A percentile compares a stretch with the other conserved stretches of the same genome.
These are phyloP conservation scores for Thaleichthys pacificus DNA, from an alignment of 2,797 vertebrate species.

Conservation along the genomic window DNA sequence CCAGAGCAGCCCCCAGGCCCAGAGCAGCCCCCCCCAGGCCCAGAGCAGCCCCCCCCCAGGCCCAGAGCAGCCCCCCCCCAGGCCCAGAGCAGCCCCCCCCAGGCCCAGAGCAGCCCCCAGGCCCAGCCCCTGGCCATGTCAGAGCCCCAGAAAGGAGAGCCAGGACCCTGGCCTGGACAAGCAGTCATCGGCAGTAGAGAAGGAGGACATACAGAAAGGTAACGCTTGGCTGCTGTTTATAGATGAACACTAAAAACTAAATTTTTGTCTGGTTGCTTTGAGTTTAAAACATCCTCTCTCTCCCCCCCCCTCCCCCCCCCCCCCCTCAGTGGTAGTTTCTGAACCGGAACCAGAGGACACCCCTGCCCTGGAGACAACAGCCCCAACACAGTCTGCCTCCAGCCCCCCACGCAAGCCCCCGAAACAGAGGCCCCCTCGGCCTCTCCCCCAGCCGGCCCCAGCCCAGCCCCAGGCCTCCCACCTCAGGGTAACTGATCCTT, in stretches of 20 bases:
- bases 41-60: not conserved
- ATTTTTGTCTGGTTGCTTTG: not conserved
- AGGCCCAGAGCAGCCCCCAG: not conserved
- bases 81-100: conserved; percentile 8
- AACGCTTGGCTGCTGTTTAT: not conserved
- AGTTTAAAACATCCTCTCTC: conserved; percentile 12
- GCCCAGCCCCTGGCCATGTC: not conserved
- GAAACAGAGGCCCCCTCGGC: conserved; percentile 9
- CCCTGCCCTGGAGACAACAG: not conserved
- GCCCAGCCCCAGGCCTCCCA: not conserved
- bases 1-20: not conserved
- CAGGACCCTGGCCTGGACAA: not conserved
- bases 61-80: not conserved
- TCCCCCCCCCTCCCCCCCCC: not conserved
- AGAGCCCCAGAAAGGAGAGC: conserved; percentile 15
- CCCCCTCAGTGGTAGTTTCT: conserved; percentile 16
- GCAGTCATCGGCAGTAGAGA: conserved; percentile 32
- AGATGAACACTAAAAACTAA: not conserved
- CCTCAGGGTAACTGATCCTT: not conserved
- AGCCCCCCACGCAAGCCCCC: not conserved
- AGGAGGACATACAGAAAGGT: conserved; percentile 25
- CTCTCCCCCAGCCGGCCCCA: not conserved
- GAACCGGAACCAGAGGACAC: conserved; percentile 7
- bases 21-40: not conserved
- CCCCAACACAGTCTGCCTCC: not conserved